Evolutionary conservation across 1,140 invertebrate genomes (phyloP).

Genomic region (Trichoplusia ni): DNA sequence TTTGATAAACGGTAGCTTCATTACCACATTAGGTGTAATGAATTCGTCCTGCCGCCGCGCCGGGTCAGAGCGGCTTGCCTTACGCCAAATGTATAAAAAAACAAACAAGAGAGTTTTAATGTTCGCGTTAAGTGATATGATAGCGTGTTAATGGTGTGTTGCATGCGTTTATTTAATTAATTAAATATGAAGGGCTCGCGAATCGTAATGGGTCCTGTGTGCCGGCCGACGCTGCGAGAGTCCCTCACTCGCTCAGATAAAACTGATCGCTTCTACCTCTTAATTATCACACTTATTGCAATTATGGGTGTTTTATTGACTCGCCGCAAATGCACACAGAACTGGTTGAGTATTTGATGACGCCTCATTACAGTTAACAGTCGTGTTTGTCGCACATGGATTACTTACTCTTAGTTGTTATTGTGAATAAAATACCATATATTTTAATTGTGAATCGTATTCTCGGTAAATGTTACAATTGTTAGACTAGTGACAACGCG

Average conservation of each 20-base stretch:
- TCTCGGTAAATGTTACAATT: too few relatives aligned
- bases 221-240: background rate
- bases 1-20: background rate
- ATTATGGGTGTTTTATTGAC: too few relatives aligned
- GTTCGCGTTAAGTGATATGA: constrained; percentile 48
- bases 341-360: too few relatives aligned
- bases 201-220: constrained; percentile 42
- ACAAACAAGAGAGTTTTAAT: constrained; percentile 39
- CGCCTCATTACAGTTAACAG: too few relatives aligned
- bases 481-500: too few relatives aligned
- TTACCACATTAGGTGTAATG: constrained; percentile 6
- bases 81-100: constrained; percentile 29
- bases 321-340: too few relatives aligned
- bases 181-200: constrained; percentile 56
- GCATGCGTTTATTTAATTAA: constrained; percentile 64
- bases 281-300: too few relatives aligned
- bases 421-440: too few relatives aligned
- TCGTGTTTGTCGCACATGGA: too few relatives aligned
- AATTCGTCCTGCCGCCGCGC: background rate
- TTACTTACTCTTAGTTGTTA: too few relatives aligned
- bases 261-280: background rate
- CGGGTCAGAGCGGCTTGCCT: background rate
- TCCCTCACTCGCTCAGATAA: background rate
- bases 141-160: constrained; percentile 60
- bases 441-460: too few relatives aligned